These are phyloP conservation scores for Rhinichthys osculus DNA, from an alignment of 2,797 vertebrate species.

Conservation along the genomic window DNA sequence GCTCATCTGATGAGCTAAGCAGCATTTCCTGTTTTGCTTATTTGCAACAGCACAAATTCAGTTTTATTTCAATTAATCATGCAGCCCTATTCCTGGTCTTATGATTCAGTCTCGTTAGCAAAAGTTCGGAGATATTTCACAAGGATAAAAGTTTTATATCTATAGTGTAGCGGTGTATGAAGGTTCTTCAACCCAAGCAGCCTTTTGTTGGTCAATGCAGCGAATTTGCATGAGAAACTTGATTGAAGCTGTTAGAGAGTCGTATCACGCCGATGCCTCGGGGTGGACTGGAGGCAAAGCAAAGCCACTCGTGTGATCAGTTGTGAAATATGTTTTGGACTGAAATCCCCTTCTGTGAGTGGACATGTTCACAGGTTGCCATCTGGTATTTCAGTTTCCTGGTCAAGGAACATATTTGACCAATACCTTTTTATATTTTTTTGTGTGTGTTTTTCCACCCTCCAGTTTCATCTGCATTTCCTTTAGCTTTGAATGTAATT, in stretches of 20 bases:
- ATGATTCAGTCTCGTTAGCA: not conserved
- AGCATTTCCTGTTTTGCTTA: not conserved
- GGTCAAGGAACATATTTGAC: not conserved
- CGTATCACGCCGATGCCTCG: conserved; percentile 5
- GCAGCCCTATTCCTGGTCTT: not conserved
- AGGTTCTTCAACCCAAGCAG: not conserved
- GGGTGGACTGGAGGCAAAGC: not conserved
- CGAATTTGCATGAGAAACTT: not conserved
- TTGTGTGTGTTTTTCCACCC: not conserved
- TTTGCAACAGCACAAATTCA: not conserved
- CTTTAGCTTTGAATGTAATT: not conserved
- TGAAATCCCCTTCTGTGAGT: not conserved
- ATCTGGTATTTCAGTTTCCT: conserved; percentile 3
- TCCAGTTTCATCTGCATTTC: not conserved
- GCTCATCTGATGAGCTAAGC: not conserved
- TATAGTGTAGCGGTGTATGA: not conserved
- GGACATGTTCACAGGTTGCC: conserved; percentile 18
- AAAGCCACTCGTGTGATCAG: not conserved
- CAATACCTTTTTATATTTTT: not conserved
- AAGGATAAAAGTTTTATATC: not conserved
- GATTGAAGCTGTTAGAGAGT: not conserved
- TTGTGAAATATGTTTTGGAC: conserved; percentile 13
- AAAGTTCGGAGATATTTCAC: not conserved
- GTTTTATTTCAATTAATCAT: not conserved
- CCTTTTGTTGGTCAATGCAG: not conserved